Percentiles rank a stretch among this genome's conserved stretches.
phyloP scores from a whole-genome alignment of 2,888 invertebrate species.

The Microctonus hyperodae region DNA sequence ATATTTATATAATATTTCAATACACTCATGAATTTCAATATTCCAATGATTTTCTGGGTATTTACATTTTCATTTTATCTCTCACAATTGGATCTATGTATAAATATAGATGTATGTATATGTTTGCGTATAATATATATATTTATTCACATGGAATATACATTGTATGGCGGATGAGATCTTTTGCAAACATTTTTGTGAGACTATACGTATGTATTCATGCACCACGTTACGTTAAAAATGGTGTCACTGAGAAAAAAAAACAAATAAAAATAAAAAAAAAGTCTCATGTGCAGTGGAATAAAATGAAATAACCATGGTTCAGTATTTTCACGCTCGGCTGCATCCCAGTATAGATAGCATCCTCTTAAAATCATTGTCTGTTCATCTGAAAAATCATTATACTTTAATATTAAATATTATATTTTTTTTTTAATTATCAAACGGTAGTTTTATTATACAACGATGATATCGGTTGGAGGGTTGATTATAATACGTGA shows the following conservation, averaged over 20 bases:
- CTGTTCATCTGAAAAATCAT: neutral
- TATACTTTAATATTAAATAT: too few relatives aligned
- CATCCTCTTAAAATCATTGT: neutral
- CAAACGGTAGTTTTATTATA: too few relatives aligned
- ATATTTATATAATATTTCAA: neutral
- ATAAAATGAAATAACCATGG: constrained; percentile 8
- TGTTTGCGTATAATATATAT: neutral
- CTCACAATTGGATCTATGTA: neutral
- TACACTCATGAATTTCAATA: neutral
- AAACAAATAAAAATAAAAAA: neutral
- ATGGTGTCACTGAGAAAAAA: neutral
- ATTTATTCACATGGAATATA: neutral
- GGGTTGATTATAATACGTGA: too few relatives aligned
- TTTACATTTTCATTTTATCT: neutral
- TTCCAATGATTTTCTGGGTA: neutral
- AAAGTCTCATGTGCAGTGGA: neutral
- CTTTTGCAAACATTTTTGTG: neutral
- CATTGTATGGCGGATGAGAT: neutral
- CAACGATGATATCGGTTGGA: too few relatives aligned
- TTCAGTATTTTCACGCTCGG: neutral
- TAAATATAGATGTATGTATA: neutral
- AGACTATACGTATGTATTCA: neutral
- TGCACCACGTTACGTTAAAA: neutral
- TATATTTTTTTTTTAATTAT: neutral
- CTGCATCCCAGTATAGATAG: neutral